Base-by-base conservation (phyloP, 2,797 vertebrate genomes). In the Lepilemur septentrionalis region DNA sequence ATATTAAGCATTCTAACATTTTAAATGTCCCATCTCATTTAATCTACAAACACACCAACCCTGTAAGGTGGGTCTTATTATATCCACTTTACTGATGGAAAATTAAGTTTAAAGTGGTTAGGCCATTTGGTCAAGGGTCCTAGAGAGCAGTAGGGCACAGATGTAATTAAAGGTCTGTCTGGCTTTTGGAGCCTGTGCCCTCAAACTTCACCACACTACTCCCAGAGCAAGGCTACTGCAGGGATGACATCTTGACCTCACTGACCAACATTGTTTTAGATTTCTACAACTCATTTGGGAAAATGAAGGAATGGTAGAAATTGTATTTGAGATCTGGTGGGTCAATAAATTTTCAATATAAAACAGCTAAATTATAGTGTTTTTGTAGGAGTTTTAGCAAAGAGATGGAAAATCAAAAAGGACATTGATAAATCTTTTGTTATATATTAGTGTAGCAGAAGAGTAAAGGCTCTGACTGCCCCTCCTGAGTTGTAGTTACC, bases 361-460 rank as follows among this genome's bases (percentile, higher is more conserved):
- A 83, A 89, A 35, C 65, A 82, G 88, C 28, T 32, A 87, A 87
- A 87, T 73, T 22, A 43, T 5, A 52, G 20, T 82, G n/a, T 48
- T 41, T 92, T 1, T 23, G 55, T n/a, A 80, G 30, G 43, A 41
- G 20, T 82, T 94, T 82, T 67, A 92, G 63, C 50, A 80, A 90
- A 81, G 32, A 83, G n/a, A 81, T 50, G 52, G 14, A 43, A 61
- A 63, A 93, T 93, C 30, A 94, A 93, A 90, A 69, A 57, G 73
- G 78, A 65, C 48, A 72, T 7, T 35, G 57, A 70, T 48, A 92
- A 69, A 70, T 72, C 35, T 80, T 97, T 83, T 91, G 48, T 93
- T 89, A 95, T 32, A 32, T 48, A 57, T 93, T 61, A 86, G 28
- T 55, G 28, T 50, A 84, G 43, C 30, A 72, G 23, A 55, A 67